These are phyloP conservation scores for Meteorus sp. DNA, from an alignment of 1,140 invertebrate genomes.

Conservation along the genomic window DNA sequence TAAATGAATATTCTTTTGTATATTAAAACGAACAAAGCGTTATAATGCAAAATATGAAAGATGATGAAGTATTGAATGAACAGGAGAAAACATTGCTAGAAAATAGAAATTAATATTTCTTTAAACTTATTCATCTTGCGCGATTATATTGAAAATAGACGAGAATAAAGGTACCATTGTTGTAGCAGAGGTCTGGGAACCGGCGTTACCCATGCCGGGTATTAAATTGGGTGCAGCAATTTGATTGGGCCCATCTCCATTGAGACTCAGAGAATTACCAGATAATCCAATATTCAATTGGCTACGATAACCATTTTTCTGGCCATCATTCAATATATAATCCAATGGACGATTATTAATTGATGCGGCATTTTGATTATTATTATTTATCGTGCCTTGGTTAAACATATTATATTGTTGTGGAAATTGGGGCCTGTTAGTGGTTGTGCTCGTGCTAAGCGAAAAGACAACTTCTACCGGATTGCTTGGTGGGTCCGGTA, in stretches of 20 bases:
- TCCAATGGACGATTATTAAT: slow-evolving; percentile 43
- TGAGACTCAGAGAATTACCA: slow-evolving; percentile 49
- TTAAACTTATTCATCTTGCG: too few relatives aligned
- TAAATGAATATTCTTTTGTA: neutral
- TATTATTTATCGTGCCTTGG: slow-evolving; percentile 41
- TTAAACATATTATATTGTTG: slow-evolving; percentile 48
- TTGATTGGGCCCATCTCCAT: slow-evolving; percentile 42
- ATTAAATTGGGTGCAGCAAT: slow-evolving; percentile 27
- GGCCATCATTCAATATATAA: slow-evolving; percentile 28
- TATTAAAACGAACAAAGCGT: slow-evolving; percentile 11
- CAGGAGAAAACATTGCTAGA: neutral
- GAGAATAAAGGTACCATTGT: slow-evolving; percentile 51
- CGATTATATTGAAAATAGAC: slow-evolving; percentile 36
- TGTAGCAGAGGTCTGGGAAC: slow-evolving; percentile 40
- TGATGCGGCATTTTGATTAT: slow-evolving; percentile 42
- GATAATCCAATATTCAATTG: slow-evolving; percentile 52
- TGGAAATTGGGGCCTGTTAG: slow-evolving; percentile 48
- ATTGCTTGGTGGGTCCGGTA: slow-evolving; percentile 66
- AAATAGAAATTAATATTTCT: too few relatives aligned
- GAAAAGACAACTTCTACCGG: slow-evolving; percentile 57
- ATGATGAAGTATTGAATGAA: slow-evolving; percentile 17
- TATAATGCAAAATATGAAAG: slow-evolving; percentile 24
- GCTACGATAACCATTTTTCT: slow-evolving; percentile 42
- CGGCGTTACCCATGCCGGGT: slow-evolving; percentile 44
- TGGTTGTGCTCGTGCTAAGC: slow-evolving; percentile 55